Conservation (phyloP, 2,888 invertebrate species). For the Keiferia lycopersicella region DNA sequence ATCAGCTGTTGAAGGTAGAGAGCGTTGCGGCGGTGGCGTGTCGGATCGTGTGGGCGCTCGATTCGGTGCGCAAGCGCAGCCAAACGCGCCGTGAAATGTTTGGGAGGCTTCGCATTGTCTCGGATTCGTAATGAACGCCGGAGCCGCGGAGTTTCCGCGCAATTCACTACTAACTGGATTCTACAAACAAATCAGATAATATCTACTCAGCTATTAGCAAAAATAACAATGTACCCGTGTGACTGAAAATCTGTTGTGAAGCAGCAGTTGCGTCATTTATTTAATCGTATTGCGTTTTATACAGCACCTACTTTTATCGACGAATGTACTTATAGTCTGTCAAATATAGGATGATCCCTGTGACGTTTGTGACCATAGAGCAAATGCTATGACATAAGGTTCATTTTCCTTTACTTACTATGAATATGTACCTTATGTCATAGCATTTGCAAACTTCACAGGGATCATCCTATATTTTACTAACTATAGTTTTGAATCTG, state of each 20-base stretch:
- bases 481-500: too few species aligned
- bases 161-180: conserved; percentile 13
- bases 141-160: conserved; percentile 41
- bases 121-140: conserved; percentile 43
- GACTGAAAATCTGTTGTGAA: neutral
- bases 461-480: too few species aligned
- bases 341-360: too few species aligned
- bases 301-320: too few species aligned
- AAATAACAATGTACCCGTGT: neutral
- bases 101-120: conserved; percentile 52
- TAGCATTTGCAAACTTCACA: too few species aligned
- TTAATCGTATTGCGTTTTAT: too few species aligned
- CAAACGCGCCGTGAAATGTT: conserved; percentile 50
- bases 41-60: conserved; percentile 29
- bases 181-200: neutral
- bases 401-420: too few species aligned
- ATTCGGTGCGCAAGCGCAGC: neutral
- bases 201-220: neutral
- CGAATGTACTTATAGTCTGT: too few species aligned
- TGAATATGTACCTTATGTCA: too few species aligned
- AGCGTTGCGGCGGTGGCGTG: conserved; percentile 38
- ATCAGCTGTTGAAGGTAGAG: neutral
- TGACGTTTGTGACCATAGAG: too few species aligned
- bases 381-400: too few species aligned
- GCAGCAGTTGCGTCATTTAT: too few species aligned